Evolutionary conservation across 2,113 vertebrate species (phyloP), one percentile per base, ranked within the genome.

Genomic region (Galbula dea): DNA sequence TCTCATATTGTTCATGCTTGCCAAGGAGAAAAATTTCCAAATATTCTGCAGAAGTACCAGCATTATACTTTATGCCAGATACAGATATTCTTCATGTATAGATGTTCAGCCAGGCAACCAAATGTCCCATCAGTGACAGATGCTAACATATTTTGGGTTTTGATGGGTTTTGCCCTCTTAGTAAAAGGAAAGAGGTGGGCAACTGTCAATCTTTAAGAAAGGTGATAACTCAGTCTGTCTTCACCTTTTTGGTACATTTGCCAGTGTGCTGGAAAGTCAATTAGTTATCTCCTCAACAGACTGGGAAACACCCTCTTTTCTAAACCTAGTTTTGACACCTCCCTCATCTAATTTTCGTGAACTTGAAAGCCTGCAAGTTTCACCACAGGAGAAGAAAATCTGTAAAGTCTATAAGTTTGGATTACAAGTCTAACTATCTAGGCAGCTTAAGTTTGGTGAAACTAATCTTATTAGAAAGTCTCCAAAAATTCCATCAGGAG

Each of bases 261-360:
- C 36, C n/a, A 78, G n/a, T n/a, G 30, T 72, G 23, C 36, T 78
- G 48, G 48, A 51, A 89, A 45, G 68, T 58, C 89, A 86, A 4
- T 15, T 30, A 77, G 49, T n/a, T 49, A 76, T 32, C 65, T 82
- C 52, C 0, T 2, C 36, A 92, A 82, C 21, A 73, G 58, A 91
- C 45, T 79, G 66, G 45, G 72, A 88, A 94, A 81, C 15, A 86
- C 88, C 49, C 48, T 90, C 46, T 59, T 69, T 90, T 74, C 87
- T 87, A 83, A 73, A 59, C 22, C 48, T 76, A 18, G 24, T 58
- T 88, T 87, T 93, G 76, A 88, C 76, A 90, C 43, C 74, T 95
- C 29, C 30, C 34, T 52, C 34, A 65, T 48, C 48, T 55, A 88
- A 83, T 37, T 84, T 88, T 61, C 62, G 72, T 24, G 59, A 90